phyloP scores from a whole-genome alignment of 2,888 invertebrate species.

The Brachypalpus laphriformis region DNA sequence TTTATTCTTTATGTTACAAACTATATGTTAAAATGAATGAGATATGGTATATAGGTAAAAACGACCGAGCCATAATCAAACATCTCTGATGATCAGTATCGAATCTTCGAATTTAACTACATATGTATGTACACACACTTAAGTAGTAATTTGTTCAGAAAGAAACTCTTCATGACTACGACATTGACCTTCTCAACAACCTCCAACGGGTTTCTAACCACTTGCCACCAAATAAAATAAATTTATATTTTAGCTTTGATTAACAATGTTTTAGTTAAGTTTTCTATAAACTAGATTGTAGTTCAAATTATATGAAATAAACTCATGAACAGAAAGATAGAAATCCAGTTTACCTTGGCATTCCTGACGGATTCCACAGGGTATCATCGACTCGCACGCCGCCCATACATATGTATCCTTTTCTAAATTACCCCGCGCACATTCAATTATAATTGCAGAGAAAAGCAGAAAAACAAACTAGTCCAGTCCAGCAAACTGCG shows the following conservation, averaged over 20 bases:
- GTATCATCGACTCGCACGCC: background rate
- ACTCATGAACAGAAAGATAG: conserved; percentile 7
- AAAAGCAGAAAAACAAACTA: background rate
- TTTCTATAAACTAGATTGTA: background rate
- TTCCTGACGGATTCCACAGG: conserved; percentile 19
- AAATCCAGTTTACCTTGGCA: conserved; percentile 51
- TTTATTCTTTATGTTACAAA: no score
- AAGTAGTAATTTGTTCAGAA: no score
- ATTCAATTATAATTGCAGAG: conserved; percentile 9
- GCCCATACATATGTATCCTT: conserved; percentile 24
- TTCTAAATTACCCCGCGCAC: background rate
- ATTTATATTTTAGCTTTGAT: no score
- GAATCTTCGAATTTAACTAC: no score
- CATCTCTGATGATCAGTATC: no score
- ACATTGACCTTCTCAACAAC: background rate
- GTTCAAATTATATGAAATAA: background rate
- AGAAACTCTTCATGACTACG: no score
- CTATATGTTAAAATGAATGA: no score
- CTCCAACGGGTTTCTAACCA: background rate
- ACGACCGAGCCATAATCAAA: no score
- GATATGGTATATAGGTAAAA: no score
- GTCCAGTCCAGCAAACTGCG: conserved; percentile 24
- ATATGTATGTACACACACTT: no score
- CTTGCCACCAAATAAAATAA: no score
- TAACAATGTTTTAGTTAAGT: background rate